Evolutionary conservation across 2,797 vertebrate species (phyloP), one percentile per base, ranked within the genome.

Genomic region (Atherinosoma microstoma): DNA sequence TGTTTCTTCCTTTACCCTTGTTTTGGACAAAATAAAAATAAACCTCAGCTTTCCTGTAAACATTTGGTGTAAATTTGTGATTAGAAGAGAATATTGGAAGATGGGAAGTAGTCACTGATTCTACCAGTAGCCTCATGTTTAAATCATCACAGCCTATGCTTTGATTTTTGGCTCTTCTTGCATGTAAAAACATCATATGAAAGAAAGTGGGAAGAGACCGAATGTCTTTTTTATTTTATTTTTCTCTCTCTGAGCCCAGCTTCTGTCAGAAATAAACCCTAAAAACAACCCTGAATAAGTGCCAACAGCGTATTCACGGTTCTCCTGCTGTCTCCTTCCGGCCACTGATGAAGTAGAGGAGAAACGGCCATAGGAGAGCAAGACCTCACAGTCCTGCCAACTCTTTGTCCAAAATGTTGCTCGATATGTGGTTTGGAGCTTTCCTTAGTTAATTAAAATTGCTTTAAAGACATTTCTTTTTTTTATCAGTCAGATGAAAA

Each of bases 271-370:
- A 38, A 36, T 5, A 47, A 49, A 47, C 16, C 61, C 10, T 13
- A 18, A 65, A 10, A 40, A 5, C 34, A 54, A 38, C 35, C 13
- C 24, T 6, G 27, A 57, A 38, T 38, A 36, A n/a, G 34, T 57
- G 64, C 53, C 36, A 42, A 40, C 53, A 30, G 64, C 18, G 42
- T 56, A 67, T 57, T 67, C 36, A 30, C 35, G 11, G 35, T 16
- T 20, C 47, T 53, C 51, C 51, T 42, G 27, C 64, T 57, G 64
- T 20, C 35, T 67, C 18, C 53, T 67, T 53, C 56, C 15, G 30
- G 36, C 64, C 27, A 40, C 64, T 42, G 35, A 57, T 54, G 54
- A 36, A 66, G 64, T 51, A 66, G 53, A 38, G 36, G 15, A 27
- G 49, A 53, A 54, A 42, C 38, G 10, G 64, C 13, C 13, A 34